Percentiles rank a stretch among this genome's conserved stretches.
These are phyloP conservation scores for Archips crataeganus DNA, from an alignment of 2,888 invertebrate genomes.

Conservation along the genomic window DNA sequence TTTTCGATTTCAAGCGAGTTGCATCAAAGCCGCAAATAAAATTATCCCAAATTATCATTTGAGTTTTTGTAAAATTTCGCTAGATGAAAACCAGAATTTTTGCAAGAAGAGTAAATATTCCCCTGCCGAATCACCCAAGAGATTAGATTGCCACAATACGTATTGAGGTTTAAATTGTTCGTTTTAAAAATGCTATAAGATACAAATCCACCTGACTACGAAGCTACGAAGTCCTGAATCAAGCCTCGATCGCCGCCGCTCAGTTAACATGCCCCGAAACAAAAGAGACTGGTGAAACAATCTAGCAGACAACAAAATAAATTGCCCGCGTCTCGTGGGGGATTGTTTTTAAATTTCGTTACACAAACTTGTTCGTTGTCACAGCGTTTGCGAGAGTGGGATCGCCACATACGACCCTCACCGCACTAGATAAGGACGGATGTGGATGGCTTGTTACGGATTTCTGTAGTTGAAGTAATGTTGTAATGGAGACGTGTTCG, in stretches of 20 bases:
- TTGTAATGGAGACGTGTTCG: slow-evolving; percentile 24
- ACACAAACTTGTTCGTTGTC: slow-evolving; percentile 37
- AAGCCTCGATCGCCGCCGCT: slow-evolving; percentile 22
- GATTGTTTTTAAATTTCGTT: slow-evolving; percentile 54
- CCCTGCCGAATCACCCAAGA: too few relatives aligned
- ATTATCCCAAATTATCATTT: too few relatives aligned
- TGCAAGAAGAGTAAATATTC: too few relatives aligned
- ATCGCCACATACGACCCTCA: background rate
- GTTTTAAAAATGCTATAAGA: too few relatives aligned
- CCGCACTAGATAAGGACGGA: slow-evolving; percentile 6
- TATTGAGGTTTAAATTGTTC: too few relatives aligned
- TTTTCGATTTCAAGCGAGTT: too few relatives aligned
- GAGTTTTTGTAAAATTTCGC: too few relatives aligned
- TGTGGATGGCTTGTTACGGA: slow-evolving; percentile 8
- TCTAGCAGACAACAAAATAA: slow-evolving; percentile 51
- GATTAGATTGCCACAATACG: too few relatives aligned
- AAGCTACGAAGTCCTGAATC: background rate
- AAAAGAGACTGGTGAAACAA: slow-evolving; percentile 40
- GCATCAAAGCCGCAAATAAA: too few relatives aligned
- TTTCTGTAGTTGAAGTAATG: slow-evolving; percentile 29
- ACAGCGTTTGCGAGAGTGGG: slow-evolving; percentile 13
- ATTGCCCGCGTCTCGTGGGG: slow-evolving; percentile 50
- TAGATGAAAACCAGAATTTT: too few relatives aligned
- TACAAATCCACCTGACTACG: too few relatives aligned
- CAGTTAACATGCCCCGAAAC: slow-evolving; percentile 24